phyloP scores from a whole-genome alignment of 2,888 invertebrate species.

The Synergus japonicus region DNA sequence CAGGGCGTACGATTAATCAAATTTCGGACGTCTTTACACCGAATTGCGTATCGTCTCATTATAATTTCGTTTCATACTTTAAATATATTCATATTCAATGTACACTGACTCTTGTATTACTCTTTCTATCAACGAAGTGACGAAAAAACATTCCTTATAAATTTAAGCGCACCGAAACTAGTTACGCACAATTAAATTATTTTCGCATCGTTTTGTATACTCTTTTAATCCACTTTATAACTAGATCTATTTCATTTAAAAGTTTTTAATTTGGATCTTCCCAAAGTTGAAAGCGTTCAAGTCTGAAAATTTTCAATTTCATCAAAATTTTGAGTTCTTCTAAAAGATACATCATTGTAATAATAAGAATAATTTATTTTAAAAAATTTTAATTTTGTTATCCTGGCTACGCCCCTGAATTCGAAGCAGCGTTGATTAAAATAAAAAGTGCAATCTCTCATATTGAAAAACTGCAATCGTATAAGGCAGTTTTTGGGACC shows the following conservation, averaged over 20 bases:
- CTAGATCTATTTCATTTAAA: neutral
- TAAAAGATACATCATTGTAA: too few relatives aligned
- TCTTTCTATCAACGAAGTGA: neutral
- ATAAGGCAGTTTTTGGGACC: neutral
- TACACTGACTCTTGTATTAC: slow-evolving; percentile 5
- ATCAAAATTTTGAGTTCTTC: neutral
- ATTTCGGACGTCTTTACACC: neutral
- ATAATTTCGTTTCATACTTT: slow-evolving; percentile 37
- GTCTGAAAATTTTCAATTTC: neutral
- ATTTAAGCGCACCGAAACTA: neutral
- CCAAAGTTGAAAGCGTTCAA: too few relatives aligned
- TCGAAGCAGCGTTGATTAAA: neutral
- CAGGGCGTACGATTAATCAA: neutral
- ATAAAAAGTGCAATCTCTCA: neutral
- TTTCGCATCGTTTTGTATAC: neutral
- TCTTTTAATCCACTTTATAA: neutral
- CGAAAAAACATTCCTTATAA: neutral
- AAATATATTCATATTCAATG: slow-evolving; percentile 39
- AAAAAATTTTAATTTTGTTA: neutral
- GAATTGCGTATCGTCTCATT: slow-evolving; percentile 19
- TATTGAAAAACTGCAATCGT: slow-evolving; percentile 8
- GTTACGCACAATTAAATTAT: neutral
- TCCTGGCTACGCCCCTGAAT: slow-evolving; percentile 7
- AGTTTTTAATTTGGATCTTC: neutral
- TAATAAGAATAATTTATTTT: neutral